Evolutionary conservation across 2,797 vertebrate genomes (phyloP), one percentile per base, ranked within the genome.

Genomic region (Arctocebus calabarensis): DNA sequence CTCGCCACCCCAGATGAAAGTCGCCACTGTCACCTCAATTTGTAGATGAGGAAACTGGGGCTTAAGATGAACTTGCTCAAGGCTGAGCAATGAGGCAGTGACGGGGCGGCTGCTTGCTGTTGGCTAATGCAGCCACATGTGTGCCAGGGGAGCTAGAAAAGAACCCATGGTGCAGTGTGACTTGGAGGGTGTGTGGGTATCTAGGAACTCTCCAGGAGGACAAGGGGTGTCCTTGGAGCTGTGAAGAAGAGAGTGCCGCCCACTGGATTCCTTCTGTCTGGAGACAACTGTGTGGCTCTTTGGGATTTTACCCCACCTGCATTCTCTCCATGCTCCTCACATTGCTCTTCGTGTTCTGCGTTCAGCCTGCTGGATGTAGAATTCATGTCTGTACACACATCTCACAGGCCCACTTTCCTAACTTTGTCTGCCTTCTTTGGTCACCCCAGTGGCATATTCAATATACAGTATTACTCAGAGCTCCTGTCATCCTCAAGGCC

Each of bases 1-100:
- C 86, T 90, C 10, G 34, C 19, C 34, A 40, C 27, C 37, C 40
- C n/a, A 64, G 82, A 25, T 52, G 29, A 25, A 70, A 81, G 19
- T 22, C 52, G 20, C 5, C 3, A 3, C 85, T 74, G 34, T n/a
- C 20, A 19, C 29, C 29, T 19, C 40, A 25, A n/a, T 78, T 90
- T 64, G 48, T 68, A 71, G 79, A n/a, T 45, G 27, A 88, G 32
- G 37, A 89, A 27, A 71, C 11, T 12, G 73, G 88, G 79, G 71
- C 32, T 66, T 20, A 37, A 82, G 12, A 40, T 81, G 19, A 5
- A 14, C 29, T 40, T 85, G 85, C 7, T 23, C 7, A 20, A 29
- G 40, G 81, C 29, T 29, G 23, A 13, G 37, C 43, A 82, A 37
- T 29, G 5, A 43, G 32, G 17, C 48, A 52, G 27, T 20, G 29